Evolutionary conservation across 2,888 invertebrate genomes (phyloP).

Genomic region (Agriopis marginaria): DNA sequence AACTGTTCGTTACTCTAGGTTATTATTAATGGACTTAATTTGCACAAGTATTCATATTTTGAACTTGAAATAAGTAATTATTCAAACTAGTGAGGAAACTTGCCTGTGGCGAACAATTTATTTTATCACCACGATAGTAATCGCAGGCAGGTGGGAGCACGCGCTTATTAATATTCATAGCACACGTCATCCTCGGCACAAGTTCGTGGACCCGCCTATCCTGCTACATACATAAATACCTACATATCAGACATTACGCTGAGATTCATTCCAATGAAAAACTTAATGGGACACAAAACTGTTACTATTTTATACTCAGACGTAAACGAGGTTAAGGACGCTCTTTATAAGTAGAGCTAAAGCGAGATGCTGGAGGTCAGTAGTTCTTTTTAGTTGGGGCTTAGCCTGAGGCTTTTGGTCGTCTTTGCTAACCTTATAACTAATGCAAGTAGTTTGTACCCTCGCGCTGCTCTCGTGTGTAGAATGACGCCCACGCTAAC

Average conservation of each 20-base stretch:
- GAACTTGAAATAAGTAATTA: conserved; percentile 46
- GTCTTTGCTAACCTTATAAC: conserved; percentile 29
- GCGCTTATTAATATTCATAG: conserved; percentile 81
- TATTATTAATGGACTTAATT: no score
- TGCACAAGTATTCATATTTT: not conserved
- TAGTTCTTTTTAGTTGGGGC: conserved; percentile 33
- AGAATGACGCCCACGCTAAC: conserved; percentile 22
- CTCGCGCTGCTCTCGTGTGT: conserved; percentile 22
- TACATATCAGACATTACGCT: conserved; percentile 43
- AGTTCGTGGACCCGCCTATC: conserved; percentile 58
- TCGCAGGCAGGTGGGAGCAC: conserved; percentile 66
- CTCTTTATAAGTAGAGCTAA: conserved; percentile 30
- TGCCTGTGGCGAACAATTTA: conserved; percentile 56
- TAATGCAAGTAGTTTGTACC: conserved; percentile 30
- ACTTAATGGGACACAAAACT: conserved; percentile 20
- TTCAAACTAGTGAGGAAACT: conserved; percentile 50
- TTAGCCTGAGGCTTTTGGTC: conserved; percentile 34
- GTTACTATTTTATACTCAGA: conserved; percentile 28
- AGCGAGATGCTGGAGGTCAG: conserved; percentile 39
- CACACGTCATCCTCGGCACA: conserved; percentile 63
- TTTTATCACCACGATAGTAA: conserved; percentile 67
- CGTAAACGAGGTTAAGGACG: conserved; percentile 43
- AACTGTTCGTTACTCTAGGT: no score
- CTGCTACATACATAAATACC: conserved; percentile 16
- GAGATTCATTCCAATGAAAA: conserved; percentile 19